Base-by-base conservation (phyloP, 2,113 vertebrate species). In the Boulengeromyrus knoepffleri region DNA sequence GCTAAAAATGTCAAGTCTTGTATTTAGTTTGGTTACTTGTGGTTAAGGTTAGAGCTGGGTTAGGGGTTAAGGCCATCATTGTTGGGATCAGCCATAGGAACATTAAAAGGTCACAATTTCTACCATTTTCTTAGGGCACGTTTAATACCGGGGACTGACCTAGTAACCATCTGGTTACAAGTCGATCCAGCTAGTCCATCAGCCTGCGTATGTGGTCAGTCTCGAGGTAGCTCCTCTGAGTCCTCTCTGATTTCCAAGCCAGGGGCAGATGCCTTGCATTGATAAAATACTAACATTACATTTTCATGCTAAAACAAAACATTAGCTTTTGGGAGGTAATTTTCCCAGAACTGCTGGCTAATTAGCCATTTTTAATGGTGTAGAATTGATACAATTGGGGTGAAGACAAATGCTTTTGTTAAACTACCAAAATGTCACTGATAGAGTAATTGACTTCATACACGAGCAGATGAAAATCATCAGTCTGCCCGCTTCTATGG, bases 391-490 rank as follows among this genome's bases (percentile, higher is more conserved):
- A 56, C 50, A 36, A 56, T 19, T 27, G 7, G 27, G 31, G 13
- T 87, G 27, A 53, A 87, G 50, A 27, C 17, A 36, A 19, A 87
- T 31, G 50, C 21, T 49, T 47, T 53, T 49, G 88, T 70, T 31
- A 52, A 70, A 85, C 36, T 58, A 36, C 80, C 83, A 24, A 89
- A 89, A 89, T 85, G 80, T 85, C 89, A 89, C 89, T 4, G 52
- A n/a, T 53, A 58, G 52, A 89, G 52, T 47, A 89, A 89, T 89
- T 58, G 80, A 89, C 80, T 85, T 56, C 77, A 89, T 89, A 31
- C 39, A 58, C 24, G 4, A 52, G 36, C 36, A 58, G 53, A 89
- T 85, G 39, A 89, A 56, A 84, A 85, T 62, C 89, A 89, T 89
- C 89, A 89, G 62, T 89, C 89, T 19, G 36, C 80, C 42, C 0